These are phyloP conservation scores for Psilanteris sp. DNA, from an alignment of 1,140 invertebrate genomes.

Conservation along the genomic window DNA sequence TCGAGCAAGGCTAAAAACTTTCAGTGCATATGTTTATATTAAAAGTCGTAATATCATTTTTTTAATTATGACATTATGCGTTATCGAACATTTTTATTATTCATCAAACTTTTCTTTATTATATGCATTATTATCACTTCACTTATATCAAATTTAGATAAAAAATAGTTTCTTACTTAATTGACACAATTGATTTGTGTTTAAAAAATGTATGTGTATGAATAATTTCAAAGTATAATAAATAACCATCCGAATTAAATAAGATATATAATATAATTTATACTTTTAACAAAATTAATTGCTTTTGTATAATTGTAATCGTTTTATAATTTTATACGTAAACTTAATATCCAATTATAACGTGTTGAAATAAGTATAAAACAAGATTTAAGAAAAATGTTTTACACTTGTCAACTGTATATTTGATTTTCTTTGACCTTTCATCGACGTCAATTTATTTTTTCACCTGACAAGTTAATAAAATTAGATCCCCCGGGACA, in stretches of 20 bases:
- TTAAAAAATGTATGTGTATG: too few relatives aligned
- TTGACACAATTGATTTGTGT: too few relatives aligned
- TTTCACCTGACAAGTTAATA: conserved; percentile 33
- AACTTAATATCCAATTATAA: not conserved
- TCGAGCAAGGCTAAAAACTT: conserved; percentile 65
- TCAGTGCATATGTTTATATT: conserved; percentile 13
- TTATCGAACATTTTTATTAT: too few relatives aligned
- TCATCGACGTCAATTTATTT: conserved; percentile 26
- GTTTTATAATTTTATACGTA: conserved; percentile 3
- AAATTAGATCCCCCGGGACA: conserved; percentile 60
- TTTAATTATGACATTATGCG: too few relatives aligned
- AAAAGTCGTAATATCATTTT: conserved; percentile 9
- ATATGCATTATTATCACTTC: too few relatives aligned
- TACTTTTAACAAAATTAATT: not conserved
- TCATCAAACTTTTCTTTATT: too few relatives aligned
- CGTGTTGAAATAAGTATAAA: conserved; percentile 2
- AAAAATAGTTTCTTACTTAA: too few relatives aligned
- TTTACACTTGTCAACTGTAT: conserved; percentile 21
- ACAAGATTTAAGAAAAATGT: not conserved
- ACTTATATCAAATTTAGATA: too few relatives aligned
- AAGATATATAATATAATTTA: not conserved
- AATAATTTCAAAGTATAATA: too few relatives aligned
- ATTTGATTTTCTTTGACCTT: conserved; percentile 37
- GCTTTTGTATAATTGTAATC: too few relatives aligned
- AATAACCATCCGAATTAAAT: too few relatives aligned